Evolutionary conservation across 2,888 invertebrate species (phyloP), one percentile per base, ranked within the genome.

Genomic region (Merodon equestris): DNA sequence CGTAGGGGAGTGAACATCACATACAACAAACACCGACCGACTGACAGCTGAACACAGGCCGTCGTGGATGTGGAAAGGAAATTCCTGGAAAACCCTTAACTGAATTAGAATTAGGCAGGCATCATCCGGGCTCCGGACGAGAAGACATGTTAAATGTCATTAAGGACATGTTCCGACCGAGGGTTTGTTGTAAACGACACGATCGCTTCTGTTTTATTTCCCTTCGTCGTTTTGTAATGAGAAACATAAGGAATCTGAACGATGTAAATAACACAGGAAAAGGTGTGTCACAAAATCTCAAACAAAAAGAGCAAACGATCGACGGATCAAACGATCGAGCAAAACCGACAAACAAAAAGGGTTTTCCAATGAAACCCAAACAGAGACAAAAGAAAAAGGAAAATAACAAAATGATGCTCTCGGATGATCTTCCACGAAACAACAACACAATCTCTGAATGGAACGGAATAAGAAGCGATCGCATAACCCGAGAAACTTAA

Each of bases 211-310:
- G 73, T 73, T 77, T 77, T 51, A 27, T 27, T 27, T 27, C 27
- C 27, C 27, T 27, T 27, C 27, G 7, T 27, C 17, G 19, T 40
- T 36, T 45, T 38, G 17, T 50, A 40, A 18, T 34, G 13, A 38
- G 27, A 27, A 27, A 27, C 3, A 27, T 7, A 27, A 27, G 27
- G 27, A 27, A 27, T 27, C 7, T 7, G n/a, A 58, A 68, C 61
- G 67, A 77, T 77, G 73, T 77, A 73, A 68, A 73, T 77, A 61
- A 67, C 47, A 58, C 73, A 73, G 73, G 67, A 77, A 77, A 77
- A 77, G 77, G 77, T 77, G 77, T 73, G 77, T 51, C 63, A 66
- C 68, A 27, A 27, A 27, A 27, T 27, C 27, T 4, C 27, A 27
- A 27, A 38, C 34, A 71, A 17, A 7, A 14, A 67, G 36, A 66